Percentiles rank a stretch among this genome's conserved stretches.
Evolutionary conservation across 2,888 invertebrate genomes (phyloP).

Genomic region (Tupiocoris notatus): DNA sequence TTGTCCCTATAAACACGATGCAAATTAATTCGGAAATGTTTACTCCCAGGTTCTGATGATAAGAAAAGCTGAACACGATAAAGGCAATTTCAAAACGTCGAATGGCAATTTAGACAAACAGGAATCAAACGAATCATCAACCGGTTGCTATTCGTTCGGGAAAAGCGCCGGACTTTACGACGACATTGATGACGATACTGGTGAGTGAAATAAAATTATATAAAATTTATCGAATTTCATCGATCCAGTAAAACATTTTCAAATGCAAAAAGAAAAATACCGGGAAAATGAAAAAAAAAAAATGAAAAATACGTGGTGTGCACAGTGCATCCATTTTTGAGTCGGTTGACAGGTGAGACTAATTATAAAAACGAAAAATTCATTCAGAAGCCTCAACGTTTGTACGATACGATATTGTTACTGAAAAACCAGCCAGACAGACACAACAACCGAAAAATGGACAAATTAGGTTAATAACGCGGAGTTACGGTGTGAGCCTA

Average conservation of each 20-base stretch:
- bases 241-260: neutral
- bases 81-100: neutral
- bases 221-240: neutral
- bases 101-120: neutral
- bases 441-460: no score
- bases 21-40: neutral
- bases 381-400: no score
- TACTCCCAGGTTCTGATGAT: slow-evolving; percentile 7
- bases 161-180: slow-evolving; percentile 72
- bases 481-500: no score
- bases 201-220: no score
- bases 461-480: no score
- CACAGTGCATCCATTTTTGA: no score
- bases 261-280: neutral
- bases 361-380: no score
- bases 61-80: slow-evolving; percentile 20
- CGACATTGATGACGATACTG: slow-evolving; percentile 72
- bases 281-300: no score
- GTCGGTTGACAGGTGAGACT: no score
- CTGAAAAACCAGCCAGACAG: no score
- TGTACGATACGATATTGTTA: no score
- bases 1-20: neutral
- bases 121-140: slow-evolving; percentile 39
- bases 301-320: neutral
- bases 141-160: slow-evolving; percentile 59